These are phyloP conservation scores for Atlantisia rogersi DNA, from an alignment of 2,113 vertebrate species.

Conservation along the genomic window DNA sequence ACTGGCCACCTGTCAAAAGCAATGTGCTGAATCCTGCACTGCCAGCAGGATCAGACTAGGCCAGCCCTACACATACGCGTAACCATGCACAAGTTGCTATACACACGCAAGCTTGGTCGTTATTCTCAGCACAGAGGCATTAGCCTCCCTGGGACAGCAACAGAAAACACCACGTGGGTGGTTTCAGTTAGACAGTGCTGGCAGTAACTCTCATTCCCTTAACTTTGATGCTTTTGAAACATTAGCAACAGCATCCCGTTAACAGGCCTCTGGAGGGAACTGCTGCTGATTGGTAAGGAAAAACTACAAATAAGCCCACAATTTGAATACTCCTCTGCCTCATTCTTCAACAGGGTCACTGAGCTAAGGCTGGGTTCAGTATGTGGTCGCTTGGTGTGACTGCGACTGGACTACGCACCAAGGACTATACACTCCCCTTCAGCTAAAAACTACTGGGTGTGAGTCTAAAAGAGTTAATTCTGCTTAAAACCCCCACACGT, in stretches of 20 bases:
- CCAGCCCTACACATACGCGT: not conserved
- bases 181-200: accelerated
- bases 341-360: not conserved
- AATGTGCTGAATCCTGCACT: not conserved
- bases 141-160: not conserved
- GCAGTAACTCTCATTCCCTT: not conserved
- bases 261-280: not conserved
- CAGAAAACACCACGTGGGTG: not conserved
- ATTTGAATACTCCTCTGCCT: not conserved
- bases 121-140: not conserved
- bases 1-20: not conserved
- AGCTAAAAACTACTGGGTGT: not conserved
- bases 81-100: too few relatives aligned
- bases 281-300: not conserved
- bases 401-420: not conserved
- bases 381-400: accelerated
- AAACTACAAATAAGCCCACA: not conserved
- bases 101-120: not conserved
- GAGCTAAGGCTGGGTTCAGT: not conserved
- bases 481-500: not conserved
- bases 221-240: not conserved
- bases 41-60: not conserved
- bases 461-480: not conserved
- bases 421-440: not conserved
- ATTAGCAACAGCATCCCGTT: not conserved